Evolutionary conservation across 2,113 vertebrate genomes (phyloP), one percentile per base, ranked within the genome.

Genomic region (Penelope pileata): DNA sequence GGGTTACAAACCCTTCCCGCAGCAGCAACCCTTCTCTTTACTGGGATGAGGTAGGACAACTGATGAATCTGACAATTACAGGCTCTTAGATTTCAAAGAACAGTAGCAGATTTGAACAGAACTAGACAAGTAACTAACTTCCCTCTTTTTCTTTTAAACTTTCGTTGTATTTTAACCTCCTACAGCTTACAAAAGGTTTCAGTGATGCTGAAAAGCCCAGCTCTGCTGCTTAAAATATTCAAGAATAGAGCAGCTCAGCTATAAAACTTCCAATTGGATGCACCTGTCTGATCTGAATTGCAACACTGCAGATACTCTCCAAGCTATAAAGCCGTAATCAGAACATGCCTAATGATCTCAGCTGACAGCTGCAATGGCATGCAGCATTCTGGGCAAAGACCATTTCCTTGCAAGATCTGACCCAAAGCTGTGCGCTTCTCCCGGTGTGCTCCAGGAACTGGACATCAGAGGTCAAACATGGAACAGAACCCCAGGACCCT

Each of bases 201-300:
- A 63, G 16, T 16, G 19, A 73, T 23, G 22, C 30, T 73, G n/a
- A 79, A 89, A 87, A 79, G 30, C 14, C 6, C n/a, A n/a, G 11
- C 32, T 72, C 36, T 50, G 27, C 69, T 67, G 32, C 21, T 83
- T 67, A 83, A 58, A 70, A 72, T 34, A 63, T n/a, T 54, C 27
- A 79, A 68, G 81, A 64, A 86, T 32, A 66, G 47, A 84, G 63
- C 30, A 93, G 9, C 32, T 83, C 47, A 60, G 60, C 23, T 36
- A 78, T 3, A 1, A 47, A 68, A 73, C 47, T 64, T 93, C 40
- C 83, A 64, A 24, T 0, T 51, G 17, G 68, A 84, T 83, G 70
- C 32, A 74, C 88, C 79, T 67, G 86, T 90, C 72, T 92, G 42
- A 81, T 86, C 51, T 60, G 45, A 72, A 93, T 30, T 86, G 68